phyloP scores from a whole-genome alignment of 2,797 vertebrate genomes.

The Sarcoramphus papa region DNA sequence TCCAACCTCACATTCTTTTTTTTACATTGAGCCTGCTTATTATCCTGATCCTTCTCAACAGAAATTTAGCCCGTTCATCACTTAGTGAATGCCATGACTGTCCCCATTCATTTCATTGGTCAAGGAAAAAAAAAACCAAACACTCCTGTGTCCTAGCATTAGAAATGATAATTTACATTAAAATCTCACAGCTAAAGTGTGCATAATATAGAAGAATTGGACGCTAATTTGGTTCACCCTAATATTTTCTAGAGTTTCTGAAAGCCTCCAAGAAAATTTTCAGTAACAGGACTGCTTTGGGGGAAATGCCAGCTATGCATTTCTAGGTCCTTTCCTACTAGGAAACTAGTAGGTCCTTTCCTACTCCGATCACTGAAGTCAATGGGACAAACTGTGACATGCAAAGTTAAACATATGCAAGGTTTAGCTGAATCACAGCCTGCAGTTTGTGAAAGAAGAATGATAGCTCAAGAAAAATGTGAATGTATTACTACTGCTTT shows the following conservation, averaged over 20 bases:
- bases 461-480: neutral
- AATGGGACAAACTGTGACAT: neutral
- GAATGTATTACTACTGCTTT: neutral
- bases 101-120: neutral
- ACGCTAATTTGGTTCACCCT: neutral
- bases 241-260: neutral
- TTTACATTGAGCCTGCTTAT: neutral
- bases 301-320: neutral
- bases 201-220: neutral
- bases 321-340: neutral
- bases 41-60: neutral
- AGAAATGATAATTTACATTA: neutral
- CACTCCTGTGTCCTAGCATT: neutral
- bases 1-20: neutral
- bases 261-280: neutral
- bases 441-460: neutral
- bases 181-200: neutral
- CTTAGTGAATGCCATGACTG: neutral
- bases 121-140: neutral
- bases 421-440: neutral
- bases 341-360: neutral
- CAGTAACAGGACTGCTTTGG: neutral
- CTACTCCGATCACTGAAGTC: neutral
- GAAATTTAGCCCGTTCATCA: neutral
- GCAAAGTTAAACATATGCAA: neutral